phyloP scores from a whole-genome alignment of 2,113 vertebrate genomes.

The Anoura caudifer region DNA sequence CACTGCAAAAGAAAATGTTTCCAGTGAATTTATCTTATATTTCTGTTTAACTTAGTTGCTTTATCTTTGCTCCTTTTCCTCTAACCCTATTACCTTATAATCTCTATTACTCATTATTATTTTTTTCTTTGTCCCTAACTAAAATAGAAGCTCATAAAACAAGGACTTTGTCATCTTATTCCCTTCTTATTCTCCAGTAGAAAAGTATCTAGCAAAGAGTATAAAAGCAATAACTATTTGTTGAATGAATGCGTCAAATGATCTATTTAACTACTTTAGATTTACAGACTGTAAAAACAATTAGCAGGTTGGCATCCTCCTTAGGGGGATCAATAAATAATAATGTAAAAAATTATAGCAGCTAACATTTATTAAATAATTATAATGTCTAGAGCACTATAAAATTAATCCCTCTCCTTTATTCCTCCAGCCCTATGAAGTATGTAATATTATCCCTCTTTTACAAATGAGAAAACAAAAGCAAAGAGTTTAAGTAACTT shows the following conservation, averaged over 20 bases:
- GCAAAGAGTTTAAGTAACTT: conserved; percentile 35
- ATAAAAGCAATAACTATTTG: background rate
- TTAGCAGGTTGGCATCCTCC: background rate
- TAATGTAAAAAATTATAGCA: conserved; percentile 12
- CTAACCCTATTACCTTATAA: conserved; percentile 24
- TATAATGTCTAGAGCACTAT: background rate
- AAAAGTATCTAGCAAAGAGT: conserved; percentile 28
- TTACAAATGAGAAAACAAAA: conserved; percentile 57
- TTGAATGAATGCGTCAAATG: conserved; percentile 34
- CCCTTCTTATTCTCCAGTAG: conserved; percentile 16
- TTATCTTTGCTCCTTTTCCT: conserved; percentile 34
- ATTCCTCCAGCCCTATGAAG: conserved; percentile 24
- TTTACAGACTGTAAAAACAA: conserved; percentile 27
- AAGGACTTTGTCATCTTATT: conserved; percentile 35
- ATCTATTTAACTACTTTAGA: conserved; percentile 35
- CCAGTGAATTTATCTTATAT: conserved; percentile 45
- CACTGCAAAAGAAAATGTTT: conserved; percentile 83
- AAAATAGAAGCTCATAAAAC: conserved; percentile 42
- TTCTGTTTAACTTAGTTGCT: conserved; percentile 47
- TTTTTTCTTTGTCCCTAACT: conserved; percentile 30
- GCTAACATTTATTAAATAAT: conserved; percentile 19
- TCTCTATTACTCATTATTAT: conserved; percentile 27
- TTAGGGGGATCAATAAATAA: background rate
- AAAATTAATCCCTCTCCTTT: background rate
- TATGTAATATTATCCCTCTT: conserved; percentile 24